Percentiles rank a stretch among this genome's conserved stretches.
Evolutionary conservation across 1,140 invertebrate genomes (phyloP).

Genomic region (Bombus fervidus): DNA sequence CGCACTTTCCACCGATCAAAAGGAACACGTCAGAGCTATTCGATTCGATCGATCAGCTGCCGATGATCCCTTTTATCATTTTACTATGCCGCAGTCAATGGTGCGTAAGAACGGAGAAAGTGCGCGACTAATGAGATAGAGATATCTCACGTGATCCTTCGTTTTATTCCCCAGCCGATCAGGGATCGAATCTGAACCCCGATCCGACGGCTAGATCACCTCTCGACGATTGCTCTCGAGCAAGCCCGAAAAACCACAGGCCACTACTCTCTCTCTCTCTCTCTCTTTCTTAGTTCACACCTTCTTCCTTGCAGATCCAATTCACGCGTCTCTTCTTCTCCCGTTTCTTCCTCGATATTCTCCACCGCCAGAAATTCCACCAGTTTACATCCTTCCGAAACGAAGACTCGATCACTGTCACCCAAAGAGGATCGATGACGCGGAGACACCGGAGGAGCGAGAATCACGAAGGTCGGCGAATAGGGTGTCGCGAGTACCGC

Average conservation of each 20-base stretch:
- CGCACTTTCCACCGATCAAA: constrained; percentile 7
- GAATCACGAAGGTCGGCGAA: constrained; percentile 20
- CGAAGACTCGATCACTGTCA: neutral
- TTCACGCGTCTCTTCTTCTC: neutral
- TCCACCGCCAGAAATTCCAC: no score
- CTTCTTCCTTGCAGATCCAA: neutral
- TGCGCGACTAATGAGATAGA: constrained; percentile 35
- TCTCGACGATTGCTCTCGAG: neutral
- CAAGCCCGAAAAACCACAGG: neutral
- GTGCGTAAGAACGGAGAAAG: constrained; percentile 44
- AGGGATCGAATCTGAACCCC: neutral
- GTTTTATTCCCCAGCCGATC: constrained; percentile 3
- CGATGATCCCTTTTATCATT: neutral
- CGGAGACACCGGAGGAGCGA: constrained; percentile 1
- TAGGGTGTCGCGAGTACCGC: constrained; percentile 15
- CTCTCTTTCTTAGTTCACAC: neutral
- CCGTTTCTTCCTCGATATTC: neutral
- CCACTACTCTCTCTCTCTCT: neutral
- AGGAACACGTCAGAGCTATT: no score
- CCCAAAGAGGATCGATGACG: constrained; percentile 5
- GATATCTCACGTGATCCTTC: constrained; percentile 41
- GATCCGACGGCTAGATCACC: neutral
- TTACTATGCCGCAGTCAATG: neutral
- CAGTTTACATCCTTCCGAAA: neutral
- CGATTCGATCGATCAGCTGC: neutral